phyloP scores from a whole-genome alignment of 2,113 vertebrate genomes.

The Agapornis roseicollis region DNA sequence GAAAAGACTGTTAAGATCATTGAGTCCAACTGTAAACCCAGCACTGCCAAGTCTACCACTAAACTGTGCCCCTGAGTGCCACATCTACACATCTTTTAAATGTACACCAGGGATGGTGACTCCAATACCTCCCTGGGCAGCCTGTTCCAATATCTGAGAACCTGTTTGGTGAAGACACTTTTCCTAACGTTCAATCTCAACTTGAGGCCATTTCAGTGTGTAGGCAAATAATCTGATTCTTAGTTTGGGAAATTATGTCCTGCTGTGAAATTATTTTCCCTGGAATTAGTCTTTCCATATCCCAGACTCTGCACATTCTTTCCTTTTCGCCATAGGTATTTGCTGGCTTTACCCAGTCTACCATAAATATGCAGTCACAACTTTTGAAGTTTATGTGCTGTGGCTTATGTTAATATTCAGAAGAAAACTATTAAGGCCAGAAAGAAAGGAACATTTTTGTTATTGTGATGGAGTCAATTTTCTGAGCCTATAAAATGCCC shows the following conservation, averaged over 20 bases:
- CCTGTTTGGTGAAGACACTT: background rate
- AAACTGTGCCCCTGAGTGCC: background rate
- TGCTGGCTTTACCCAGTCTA: background rate
- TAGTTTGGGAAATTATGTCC: background rate
- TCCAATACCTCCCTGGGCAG: background rate
- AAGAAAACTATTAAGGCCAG: background rate
- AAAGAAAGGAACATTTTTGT: background rate
- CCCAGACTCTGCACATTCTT: background rate
- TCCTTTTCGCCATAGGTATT: background rate
- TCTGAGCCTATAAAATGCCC: background rate
- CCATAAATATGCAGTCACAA: background rate
- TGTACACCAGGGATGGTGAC: background rate
- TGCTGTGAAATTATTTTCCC: background rate
- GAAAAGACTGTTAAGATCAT: background rate
- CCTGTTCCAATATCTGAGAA: background rate
- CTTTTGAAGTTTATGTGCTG: background rate
- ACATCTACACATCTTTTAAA: background rate
- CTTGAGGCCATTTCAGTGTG: background rate
- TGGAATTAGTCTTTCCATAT: background rate
- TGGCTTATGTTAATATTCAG: background rate
- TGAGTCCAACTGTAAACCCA: background rate
- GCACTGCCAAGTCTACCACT: background rate
- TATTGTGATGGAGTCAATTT: background rate
- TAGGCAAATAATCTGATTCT: background rate
- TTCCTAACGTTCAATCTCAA: background rate